Conservation (phyloP, 2,113 vertebrate species). For the Cyphomyrus plagiostoma region DNA sequence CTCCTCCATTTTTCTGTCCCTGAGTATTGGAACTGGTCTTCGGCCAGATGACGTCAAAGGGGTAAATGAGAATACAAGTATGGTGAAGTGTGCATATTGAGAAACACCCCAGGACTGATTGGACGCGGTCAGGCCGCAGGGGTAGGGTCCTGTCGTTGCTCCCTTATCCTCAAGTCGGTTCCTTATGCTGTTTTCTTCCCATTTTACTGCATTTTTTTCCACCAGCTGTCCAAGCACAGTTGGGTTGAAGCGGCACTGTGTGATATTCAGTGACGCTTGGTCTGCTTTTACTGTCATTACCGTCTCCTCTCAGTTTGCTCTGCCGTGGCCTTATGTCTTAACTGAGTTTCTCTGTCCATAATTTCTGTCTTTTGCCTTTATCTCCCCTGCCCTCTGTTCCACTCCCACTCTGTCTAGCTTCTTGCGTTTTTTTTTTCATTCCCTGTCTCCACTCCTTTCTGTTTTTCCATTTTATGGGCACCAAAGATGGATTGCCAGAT, state of each 20-base stretch:
- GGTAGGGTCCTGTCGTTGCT: slow-evolving; percentile 29
- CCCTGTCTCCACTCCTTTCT: neutral
- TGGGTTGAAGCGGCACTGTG: neutral
- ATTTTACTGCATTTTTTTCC: neutral
- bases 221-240: neutral
- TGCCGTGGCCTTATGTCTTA: neutral
- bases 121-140: slow-evolving; percentile 34
- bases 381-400: neutral
- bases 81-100: neutral
- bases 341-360: neutral
- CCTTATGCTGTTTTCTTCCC: neutral
- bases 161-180: slow-evolving; percentile 15
- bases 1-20: neutral
- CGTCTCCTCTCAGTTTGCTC: neutral
- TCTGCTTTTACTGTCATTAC: neutral
- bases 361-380: neutral
- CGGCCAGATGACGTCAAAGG: neutral
- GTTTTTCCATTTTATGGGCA: neutral
- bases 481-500: neutral
- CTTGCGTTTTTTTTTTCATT: neutral
- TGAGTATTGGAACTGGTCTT: neutral
- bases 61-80: neutral
- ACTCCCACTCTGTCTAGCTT: neutral
- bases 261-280: neutral
- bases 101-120: neutral